Evolutionary conservation across 2,888 invertebrate species (phyloP).

Genomic region (Neoitamus cyanurus): DNA sequence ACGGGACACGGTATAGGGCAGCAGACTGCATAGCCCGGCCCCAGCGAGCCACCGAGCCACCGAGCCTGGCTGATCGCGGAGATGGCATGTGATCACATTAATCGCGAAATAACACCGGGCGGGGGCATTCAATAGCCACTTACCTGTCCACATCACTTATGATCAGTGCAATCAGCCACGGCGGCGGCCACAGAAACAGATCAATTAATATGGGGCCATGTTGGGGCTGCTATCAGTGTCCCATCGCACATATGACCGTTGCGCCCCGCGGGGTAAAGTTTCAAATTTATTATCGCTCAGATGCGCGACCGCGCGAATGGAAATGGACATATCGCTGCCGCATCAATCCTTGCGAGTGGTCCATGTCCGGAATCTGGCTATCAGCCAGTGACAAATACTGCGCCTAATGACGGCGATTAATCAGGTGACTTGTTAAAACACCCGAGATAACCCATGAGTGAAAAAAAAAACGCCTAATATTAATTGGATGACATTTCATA

Average conservation of each 20-base stretch:
- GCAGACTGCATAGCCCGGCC: not conserved
- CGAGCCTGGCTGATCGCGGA: not conserved
- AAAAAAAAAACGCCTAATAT: conserved; percentile 2
- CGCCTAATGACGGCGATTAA: conserved; percentile 17
- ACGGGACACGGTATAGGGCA: not conserved
- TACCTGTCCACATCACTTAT: conserved; percentile 42
- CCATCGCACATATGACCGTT: conserved; percentile 18
- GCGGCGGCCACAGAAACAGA: conserved; percentile 27
- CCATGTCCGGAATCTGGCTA: not conserved
- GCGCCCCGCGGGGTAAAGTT: conserved; percentile 36
- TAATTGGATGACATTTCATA: not conserved
- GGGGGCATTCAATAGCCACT: conserved; percentile 24
- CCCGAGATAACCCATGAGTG: not conserved
- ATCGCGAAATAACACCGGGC: conserved; percentile 13
- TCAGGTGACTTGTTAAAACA: conserved; percentile 22
- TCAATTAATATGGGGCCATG: conserved; percentile 36
- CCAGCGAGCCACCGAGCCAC: not conserved
- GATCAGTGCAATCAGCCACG: conserved; percentile 23
- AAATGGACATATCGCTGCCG: conserved; percentile 20
- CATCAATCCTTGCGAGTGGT: conserved; percentile 25
- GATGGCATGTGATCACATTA: conserved; percentile 41
- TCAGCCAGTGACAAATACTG: not conserved
- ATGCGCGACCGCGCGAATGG: not conserved
- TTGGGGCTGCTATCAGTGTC: conserved; percentile 11
- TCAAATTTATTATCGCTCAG: conserved; percentile 40